These are phyloP conservation scores for Drosophila paulistorum DNA, from an alignment of 1,140 invertebrate species.

Conservation along the genomic window DNA sequence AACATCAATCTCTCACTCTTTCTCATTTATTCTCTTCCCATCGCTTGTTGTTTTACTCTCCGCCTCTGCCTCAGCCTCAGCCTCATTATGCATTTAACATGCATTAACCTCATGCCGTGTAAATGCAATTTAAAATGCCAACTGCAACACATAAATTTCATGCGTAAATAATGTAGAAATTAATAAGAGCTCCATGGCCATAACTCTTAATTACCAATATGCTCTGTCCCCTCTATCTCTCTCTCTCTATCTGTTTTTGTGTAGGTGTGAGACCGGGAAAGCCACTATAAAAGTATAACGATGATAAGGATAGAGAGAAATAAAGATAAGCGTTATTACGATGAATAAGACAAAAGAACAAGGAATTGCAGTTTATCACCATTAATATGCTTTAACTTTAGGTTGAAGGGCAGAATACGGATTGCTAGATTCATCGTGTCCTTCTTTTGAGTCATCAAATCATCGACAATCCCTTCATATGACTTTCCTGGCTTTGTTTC, in stretches of 20 bases:
- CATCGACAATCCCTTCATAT: slow-evolving; percentile 15
- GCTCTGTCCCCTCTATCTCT: background rate
- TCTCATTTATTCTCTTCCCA: background rate
- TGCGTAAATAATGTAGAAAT: slow-evolving; percentile 80
- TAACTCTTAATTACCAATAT: slow-evolving; percentile 72
- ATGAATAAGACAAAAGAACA: background rate
- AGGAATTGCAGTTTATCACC: slow-evolving; percentile 37
- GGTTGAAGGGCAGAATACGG: background rate
- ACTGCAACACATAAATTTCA: slow-evolving; percentile 76
- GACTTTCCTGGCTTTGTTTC: background rate
- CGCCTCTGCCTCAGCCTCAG: background rate
- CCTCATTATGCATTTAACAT: slow-evolving; percentile 74
- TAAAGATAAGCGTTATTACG: slow-evolving; percentile 6
- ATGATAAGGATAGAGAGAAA: background rate
- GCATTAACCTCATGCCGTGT: slow-evolving; percentile 73
- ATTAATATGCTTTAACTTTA: slow-evolving; percentile 41
- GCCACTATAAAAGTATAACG: background rate
- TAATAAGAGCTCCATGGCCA: slow-evolving; percentile 64
- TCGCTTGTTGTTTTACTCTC: background rate
- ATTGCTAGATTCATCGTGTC: background rate
- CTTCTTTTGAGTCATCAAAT: background rate
- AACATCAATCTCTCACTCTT: slow-evolving; percentile 43
- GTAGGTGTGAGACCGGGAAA: slow-evolving; percentile 1
- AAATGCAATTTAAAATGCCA: slow-evolving; percentile 78
- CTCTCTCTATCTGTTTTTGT: background rate